Base-by-base conservation (phyloP, 2,888 invertebrate genomes). In the Andrena bicolor region DNA sequence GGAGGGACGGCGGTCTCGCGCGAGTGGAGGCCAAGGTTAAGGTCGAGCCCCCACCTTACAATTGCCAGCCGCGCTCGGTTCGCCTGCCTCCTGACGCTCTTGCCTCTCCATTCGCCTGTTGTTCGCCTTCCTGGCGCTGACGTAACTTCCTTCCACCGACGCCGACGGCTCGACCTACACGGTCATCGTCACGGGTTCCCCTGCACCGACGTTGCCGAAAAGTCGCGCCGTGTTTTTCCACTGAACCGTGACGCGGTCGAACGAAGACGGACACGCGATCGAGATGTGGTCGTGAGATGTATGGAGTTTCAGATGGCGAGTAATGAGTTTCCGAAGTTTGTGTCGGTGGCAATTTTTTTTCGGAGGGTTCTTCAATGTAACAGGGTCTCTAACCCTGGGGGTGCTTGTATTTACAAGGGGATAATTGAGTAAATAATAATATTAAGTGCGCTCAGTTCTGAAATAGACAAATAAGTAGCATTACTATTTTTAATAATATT, bases 1-100 rank as follows among this genome's bases (percentile, higher is more conserved):
- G 86, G 68, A 72, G 89, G 84, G 41, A 41, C 41, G 16, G 85
- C 85, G 82, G 85, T 86, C 80, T 86, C 84, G 85, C 78, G 83
- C 79, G 82, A 88, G 85, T 87, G 79, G 88, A 90, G 90, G 89
- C 90, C 93, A 93, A 93, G 93, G 93, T 91, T 90, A 92, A 92
- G 92, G 92, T 89, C 91, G 89, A 65, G 66, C 83, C 80, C 84
- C 85, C 80, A 76, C 83, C 76, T 69, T 70, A 26, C 51, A 56
- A 48, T 28, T 49, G 75, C 75, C 82, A 61, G 58, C 74, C 70
- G 35, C 72, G 53, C 60, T 64, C 56, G 32, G 64, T 63, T 69
- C 48, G 28, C 28, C 66, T 72, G 68, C 78, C 41, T 80, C 20
- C 66, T 16, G 48, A 48, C 63, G 35, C 23, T 56, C 56, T 35